Percentiles rank a stretch among this genome's conserved stretches.
These are phyloP conservation scores for Parazoanthus darwini DNA, from an alignment of 92 coral and sea anemone genomes.

Conservation along the genomic window DNA sequence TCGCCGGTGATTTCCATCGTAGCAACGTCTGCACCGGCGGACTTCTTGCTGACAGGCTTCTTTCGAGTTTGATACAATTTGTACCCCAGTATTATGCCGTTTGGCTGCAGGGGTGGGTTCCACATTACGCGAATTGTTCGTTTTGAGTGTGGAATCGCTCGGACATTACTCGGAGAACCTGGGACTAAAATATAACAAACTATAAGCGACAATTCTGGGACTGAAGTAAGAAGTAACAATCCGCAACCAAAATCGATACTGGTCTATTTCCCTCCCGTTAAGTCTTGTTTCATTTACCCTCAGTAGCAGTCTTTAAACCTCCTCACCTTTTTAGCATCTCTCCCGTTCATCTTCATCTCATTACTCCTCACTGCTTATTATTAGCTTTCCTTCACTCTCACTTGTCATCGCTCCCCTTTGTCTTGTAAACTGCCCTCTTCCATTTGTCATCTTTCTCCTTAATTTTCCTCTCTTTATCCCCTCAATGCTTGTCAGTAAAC, in stretches of 20 bases:
- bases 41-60: slow-evolving; percentile 43
- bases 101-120: slow-evolving; percentile 86
- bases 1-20: slow-evolving; percentile 48
- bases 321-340: background rate
- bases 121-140: slow-evolving; percentile 81
- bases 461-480: background rate
- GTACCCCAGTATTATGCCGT: slow-evolving; percentile 83
- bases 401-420: background rate
- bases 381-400: background rate
- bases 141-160: slow-evolving; percentile 82
- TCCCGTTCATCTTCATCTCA: background rate
- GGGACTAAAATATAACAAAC: slow-evolving; percentile 63
- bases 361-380: background rate
- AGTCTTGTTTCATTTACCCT: background rate
- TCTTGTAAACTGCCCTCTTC: background rate
- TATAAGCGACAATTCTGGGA: background rate
- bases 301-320: background rate
- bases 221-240: no score
- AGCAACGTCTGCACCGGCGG: slow-evolving; percentile 40
- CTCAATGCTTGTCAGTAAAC: background rate
- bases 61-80: slow-evolving; percentile 65
- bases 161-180: slow-evolving; percentile 84
- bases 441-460: background rate
- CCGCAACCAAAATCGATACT: no score
- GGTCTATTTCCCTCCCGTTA: no score